These are phyloP conservation scores for Microtus montanus DNA, from an alignment of 2,113 vertebrate genomes.

Conservation along the genomic window DNA sequence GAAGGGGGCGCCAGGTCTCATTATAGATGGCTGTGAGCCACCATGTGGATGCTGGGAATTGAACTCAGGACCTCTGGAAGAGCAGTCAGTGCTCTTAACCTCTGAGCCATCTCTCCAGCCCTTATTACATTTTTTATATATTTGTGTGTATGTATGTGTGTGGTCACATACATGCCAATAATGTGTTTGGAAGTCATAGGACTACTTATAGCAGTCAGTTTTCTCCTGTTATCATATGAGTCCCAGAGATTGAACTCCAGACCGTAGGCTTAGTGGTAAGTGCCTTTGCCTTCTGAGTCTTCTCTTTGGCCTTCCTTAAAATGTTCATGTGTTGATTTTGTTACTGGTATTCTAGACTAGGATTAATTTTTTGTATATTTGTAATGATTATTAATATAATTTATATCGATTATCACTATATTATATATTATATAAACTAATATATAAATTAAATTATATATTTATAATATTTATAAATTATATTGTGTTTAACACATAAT, in stretches of 20 bases:
- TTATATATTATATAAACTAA: too few species aligned
- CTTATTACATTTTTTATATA: background rate
- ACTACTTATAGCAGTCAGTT: background rate
- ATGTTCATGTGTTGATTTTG: background rate
- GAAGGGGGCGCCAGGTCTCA: too few species aligned
- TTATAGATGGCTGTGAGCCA: too few species aligned
- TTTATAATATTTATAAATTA: too few species aligned
- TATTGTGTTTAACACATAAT: too few species aligned
- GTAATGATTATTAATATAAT: conserved; percentile 32
- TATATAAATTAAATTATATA: too few species aligned
- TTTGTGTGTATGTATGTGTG: background rate
- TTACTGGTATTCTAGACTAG: conserved; percentile 21
- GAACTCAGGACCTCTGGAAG: too few species aligned
- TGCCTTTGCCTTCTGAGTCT: background rate
- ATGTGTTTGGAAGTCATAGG: background rate
- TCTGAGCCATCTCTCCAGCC: too few species aligned
- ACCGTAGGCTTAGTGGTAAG: background rate
- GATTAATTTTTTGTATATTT: background rate
- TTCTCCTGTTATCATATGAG: background rate
- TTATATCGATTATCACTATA: too few species aligned
- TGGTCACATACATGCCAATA: background rate
- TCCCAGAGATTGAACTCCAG: background rate
- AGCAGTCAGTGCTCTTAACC: too few species aligned
- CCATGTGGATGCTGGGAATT: too few species aligned
- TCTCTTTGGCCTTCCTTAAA: background rate